These are phyloP conservation scores for Lagria hirta DNA, from an alignment of 2,888 invertebrate species.

Conservation along the genomic window DNA sequence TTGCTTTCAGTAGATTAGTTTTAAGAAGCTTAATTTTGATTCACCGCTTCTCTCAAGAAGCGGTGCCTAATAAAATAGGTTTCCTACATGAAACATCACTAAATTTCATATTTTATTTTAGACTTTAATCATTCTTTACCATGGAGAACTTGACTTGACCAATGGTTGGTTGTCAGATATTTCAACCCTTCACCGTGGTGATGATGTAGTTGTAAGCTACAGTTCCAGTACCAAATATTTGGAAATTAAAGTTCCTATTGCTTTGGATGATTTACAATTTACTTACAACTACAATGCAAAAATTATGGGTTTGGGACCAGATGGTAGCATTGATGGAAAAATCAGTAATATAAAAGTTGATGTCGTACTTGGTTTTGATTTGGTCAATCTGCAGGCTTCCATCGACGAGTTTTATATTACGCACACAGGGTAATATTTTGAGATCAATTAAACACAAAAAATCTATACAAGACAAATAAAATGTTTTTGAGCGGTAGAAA, in stretches of 20 bases:
- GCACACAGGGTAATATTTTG: constrained; percentile 34
- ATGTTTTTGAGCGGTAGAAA: too few species aligned
- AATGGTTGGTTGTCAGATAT: constrained; percentile 57
- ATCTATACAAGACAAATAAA: constrained; percentile 3
- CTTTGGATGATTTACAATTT: constrained; percentile 47
- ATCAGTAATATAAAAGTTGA: constrained; percentile 40
- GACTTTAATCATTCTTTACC: constrained; percentile 33
- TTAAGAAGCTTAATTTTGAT: too few species aligned
- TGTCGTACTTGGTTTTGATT: constrained; percentile 36
- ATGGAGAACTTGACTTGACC: constrained; percentile 45
- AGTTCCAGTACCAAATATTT: constrained; percentile 21
- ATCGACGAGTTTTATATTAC: constrained; percentile 34
- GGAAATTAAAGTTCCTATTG: constrained; percentile 8
- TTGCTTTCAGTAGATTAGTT: too few species aligned
- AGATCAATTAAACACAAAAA: too few species aligned
- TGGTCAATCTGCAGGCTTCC: constrained; percentile 26
- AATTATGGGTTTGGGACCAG: constrained; percentile 59
- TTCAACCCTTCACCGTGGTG: constrained; percentile 54
- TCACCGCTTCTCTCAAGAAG: too few species aligned
- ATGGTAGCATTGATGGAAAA: constrained; percentile 56
- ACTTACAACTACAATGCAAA: constrained; percentile 57
- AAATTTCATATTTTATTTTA: constrained; percentile 6
- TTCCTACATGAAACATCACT: too few species aligned
- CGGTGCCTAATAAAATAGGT: too few species aligned
- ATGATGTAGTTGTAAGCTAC: constrained; percentile 50